Percentiles rank a stretch among this genome's conserved stretches.
Evolutionary conservation across 2,888 invertebrate genomes (phyloP).

Genomic region (Bombyx huttoni): DNA sequence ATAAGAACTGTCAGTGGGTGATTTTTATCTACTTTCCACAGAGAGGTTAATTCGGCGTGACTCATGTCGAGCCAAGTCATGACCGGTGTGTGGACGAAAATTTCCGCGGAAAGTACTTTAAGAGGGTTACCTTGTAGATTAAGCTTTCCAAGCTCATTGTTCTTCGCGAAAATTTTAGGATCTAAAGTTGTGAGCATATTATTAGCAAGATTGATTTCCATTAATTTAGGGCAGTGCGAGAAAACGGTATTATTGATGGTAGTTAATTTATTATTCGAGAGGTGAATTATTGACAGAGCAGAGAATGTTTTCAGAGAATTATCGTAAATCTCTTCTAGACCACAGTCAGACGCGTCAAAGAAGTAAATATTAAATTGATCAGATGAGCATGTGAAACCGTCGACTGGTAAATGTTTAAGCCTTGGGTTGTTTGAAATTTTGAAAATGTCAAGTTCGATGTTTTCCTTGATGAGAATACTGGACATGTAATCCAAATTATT

Average conservation of each 20-base stretch:
- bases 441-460: slow-evolving; percentile 78
- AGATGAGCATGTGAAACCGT: slow-evolving; percentile 76
- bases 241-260: slow-evolving; percentile 71
- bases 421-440: slow-evolving; percentile 80
- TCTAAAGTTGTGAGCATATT: slow-evolving; percentile 77
- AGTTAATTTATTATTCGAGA: slow-evolving; percentile 77
- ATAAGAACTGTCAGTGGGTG: slow-evolving; percentile 57
- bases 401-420: slow-evolving; percentile 76
- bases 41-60: slow-evolving; percentile 75
- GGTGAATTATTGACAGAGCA: slow-evolving; percentile 75
- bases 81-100: slow-evolving; percentile 75
- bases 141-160: slow-evolving; percentile 75
- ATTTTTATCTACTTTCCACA: slow-evolving; percentile 74
- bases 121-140: slow-evolving; percentile 82
- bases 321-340: slow-evolving; percentile 74
- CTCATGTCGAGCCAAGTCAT: slow-evolving; percentile 80
- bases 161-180: slow-evolving; percentile 76
- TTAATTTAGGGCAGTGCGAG: slow-evolving; percentile 68
- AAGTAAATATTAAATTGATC: slow-evolving; percentile 76
- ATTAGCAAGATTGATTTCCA: slow-evolving; percentile 79
- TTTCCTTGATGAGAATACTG: slow-evolving; percentile 78
- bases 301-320: slow-evolving; percentile 81
- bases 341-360: slow-evolving; percentile 83
- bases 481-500: slow-evolving; percentile 79
- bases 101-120: slow-evolving; percentile 74